A percentile compares a stretch with the other conserved stretches of the same genome.
These are phyloP conservation scores for Accipiter cooperii DNA, from an alignment of 2,113 vertebrate species.

Conservation along the genomic window DNA sequence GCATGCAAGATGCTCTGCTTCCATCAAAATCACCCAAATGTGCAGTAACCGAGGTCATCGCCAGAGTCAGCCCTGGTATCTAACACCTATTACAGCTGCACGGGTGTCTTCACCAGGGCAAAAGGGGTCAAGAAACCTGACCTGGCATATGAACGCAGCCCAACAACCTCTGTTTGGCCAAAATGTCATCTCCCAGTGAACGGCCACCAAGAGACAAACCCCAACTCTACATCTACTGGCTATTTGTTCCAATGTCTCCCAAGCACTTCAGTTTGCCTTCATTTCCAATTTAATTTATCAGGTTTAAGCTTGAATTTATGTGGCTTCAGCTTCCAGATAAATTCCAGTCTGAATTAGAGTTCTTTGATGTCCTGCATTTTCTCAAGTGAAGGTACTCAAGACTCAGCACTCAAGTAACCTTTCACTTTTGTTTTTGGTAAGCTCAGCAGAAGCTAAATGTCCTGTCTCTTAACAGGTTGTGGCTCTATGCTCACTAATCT, in stretches of 20 bases:
- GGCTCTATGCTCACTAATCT: not conserved
- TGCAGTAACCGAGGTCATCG: fast-evolving
- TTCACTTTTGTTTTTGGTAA: not conserved
- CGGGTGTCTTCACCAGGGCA: not conserved
- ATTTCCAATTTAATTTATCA: not conserved
- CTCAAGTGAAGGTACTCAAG: not conserved
- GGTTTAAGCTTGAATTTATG: not conserved
- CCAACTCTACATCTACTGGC: fast-evolving
- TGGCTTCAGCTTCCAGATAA: not conserved
- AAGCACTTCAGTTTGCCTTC: not conserved
- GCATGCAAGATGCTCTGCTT: not conserved
- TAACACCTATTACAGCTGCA: not conserved
- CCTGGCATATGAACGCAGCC: not conserved
- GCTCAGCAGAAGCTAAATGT: not conserved
- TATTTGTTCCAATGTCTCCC: not conserved
- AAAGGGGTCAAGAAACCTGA: not conserved
- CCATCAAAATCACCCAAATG: not conserved
- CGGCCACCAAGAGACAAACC: not conserved
- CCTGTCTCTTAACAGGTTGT: not conserved
- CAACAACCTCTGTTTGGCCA: not conserved
- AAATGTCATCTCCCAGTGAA: not conserved
- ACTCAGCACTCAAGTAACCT: not conserved
- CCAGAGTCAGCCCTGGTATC: not conserved
- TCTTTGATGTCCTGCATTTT: not conserved
- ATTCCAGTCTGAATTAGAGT: not conserved